These are phyloP conservation scores for Gorsachius goisagi DNA, from an alignment of 2,113 vertebrate species.

Conservation along the genomic window DNA sequence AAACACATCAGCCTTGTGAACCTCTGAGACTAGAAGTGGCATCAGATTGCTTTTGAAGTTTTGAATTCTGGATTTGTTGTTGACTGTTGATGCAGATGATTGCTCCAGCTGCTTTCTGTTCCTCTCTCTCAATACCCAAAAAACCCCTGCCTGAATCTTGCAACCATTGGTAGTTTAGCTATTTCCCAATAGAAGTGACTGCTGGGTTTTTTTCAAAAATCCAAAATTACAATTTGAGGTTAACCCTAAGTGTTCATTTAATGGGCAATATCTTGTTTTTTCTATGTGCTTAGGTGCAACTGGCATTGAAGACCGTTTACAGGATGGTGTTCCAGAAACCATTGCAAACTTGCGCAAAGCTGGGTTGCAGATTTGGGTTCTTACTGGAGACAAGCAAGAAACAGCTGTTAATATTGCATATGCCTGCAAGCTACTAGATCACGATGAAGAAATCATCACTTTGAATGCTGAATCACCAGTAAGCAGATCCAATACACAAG, in stretches of 20 bases:
- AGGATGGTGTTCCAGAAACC: slow-evolving; percentile 95
- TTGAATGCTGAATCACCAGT: slow-evolving; percentile 94
- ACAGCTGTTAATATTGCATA: slow-evolving; percentile 95
- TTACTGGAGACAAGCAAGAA: slow-evolving; percentile 98
- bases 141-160: not conserved
- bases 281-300: slow-evolving; percentile 83
- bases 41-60: not conserved
- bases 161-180: not conserved
- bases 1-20: not conserved
- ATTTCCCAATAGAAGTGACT: not conserved
- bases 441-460: slow-evolving; percentile 90
- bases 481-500: not conserved
- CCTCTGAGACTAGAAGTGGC: not conserved
- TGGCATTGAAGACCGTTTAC: slow-evolving; percentile 93
- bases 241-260: not conserved
- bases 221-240: not conserved
- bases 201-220: not conserved
- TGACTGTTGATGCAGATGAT: not conserved
- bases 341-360: slow-evolving; percentile 87
- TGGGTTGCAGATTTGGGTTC: slow-evolving; percentile 96
- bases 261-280: not conserved
- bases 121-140: not conserved
- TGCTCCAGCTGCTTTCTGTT: not conserved
- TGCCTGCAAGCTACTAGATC: slow-evolving; percentile 93
- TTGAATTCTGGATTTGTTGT: not conserved